Percentiles rank a stretch among this genome's conserved stretches.
phyloP scores from a whole-genome alignment of 2,888 invertebrate species.

The Lepidochrysops patricia region DNA sequence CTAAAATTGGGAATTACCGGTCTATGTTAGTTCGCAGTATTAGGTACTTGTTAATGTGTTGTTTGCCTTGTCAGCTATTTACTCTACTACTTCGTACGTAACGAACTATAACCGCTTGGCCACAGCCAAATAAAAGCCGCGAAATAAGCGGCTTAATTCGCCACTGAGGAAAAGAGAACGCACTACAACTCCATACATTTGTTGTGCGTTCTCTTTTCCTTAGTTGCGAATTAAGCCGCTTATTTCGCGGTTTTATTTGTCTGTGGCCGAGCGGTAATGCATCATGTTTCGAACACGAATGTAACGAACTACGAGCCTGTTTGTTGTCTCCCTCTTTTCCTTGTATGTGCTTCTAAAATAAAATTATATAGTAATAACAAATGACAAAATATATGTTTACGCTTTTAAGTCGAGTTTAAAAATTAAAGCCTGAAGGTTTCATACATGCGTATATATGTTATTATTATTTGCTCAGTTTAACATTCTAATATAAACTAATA shows the following conservation, averaged over 20 bases:
- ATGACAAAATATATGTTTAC: neutral
- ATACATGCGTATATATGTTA: constrained; percentile 13
- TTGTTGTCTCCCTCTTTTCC: constrained; percentile 12
- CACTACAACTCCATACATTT: no score
- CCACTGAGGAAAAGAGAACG: no score
- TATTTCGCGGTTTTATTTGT: no score
- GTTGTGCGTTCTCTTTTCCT: no score
- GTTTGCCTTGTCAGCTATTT: neutral
- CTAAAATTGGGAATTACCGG: neutral
- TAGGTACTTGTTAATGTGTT: neutral
- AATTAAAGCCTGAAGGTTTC: constrained; percentile 6
- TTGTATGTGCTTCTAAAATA: constrained; percentile 10
- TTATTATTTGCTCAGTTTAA: constrained; percentile 12
- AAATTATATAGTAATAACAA: constrained; percentile 8
- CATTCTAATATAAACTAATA: neutral
- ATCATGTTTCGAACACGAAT: constrained; percentile 1
- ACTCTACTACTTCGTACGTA: neutral
- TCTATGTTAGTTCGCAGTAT: neutral
- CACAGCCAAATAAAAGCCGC: no score
- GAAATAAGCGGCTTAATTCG: no score
- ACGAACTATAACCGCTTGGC: neutral
- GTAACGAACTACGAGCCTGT: constrained; percentile 9
- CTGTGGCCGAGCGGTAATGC: no score
- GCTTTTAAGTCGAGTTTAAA: constrained; percentile 5
- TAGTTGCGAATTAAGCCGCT: no score